A percentile compares a stretch with the other conserved stretches of the same genome.
phyloP scores from a whole-genome alignment of 2,797 vertebrate species.

The Vipera ursinii region DNA sequence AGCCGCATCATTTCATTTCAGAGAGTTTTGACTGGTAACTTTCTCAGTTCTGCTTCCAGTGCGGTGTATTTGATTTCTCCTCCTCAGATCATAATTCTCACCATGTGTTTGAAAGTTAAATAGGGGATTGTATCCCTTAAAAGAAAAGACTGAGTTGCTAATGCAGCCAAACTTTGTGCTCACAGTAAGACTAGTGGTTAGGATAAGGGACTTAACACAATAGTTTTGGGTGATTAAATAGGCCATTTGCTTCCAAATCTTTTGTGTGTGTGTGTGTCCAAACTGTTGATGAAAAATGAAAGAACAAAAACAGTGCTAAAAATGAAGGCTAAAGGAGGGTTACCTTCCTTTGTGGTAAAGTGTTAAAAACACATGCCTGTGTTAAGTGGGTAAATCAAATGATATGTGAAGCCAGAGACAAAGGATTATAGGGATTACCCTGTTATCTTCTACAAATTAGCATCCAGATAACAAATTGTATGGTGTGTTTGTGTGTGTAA shows the following conservation, averaged over 20 bases:
- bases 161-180: slow-evolving; percentile 20
- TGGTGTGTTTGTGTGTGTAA: too few species aligned
- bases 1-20: slow-evolving; percentile 2
- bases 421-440: not conserved
- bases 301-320: not conserved
- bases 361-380: not conserved
- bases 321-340: not conserved
- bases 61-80: slow-evolving; percentile 35
- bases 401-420: not conserved
- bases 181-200: slow-evolving; percentile 20
- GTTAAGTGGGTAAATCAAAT: not conserved
- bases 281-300: not conserved
- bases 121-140: not conserved
- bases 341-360: not conserved
- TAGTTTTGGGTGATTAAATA: not conserved
- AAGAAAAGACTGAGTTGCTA: not conserved
- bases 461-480: not conserved
- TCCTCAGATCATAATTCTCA: slow-evolving; percentile 26
- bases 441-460: not conserved
- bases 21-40: slow-evolving; percentile 29
- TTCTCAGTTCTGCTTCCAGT: slow-evolving; percentile 32
- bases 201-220: slow-evolving; percentile 41
- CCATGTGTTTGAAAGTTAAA: slow-evolving; percentile 23
- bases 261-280: not conserved
- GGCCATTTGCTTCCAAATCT: not conserved